These are phyloP conservation scores for Ophion ventricosus DNA, from an alignment of 2,888 invertebrate genomes.

Conservation along the genomic window DNA sequence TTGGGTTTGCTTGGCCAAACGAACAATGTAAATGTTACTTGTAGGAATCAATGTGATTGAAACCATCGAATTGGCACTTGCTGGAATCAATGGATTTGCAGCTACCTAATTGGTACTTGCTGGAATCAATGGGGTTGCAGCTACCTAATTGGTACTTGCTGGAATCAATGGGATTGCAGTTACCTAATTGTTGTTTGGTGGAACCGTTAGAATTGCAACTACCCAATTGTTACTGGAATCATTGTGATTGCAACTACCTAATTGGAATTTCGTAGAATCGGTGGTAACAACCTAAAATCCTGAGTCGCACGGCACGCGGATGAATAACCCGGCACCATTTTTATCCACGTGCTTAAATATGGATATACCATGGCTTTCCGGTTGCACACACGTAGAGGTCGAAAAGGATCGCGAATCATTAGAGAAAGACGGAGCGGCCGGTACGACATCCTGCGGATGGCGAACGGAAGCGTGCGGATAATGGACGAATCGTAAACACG, in stretches of 20 bases:
- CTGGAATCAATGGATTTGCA: not conserved
- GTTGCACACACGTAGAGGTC: constrained; percentile 1
- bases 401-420: constrained; percentile 52
- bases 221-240: not conserved
- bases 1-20: not conserved
- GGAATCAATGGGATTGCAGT: not conserved
- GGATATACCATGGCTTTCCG: not conserved
- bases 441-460: constrained; percentile 56
- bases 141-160: not conserved
- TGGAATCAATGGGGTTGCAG: too few species aligned
- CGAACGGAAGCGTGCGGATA: constrained; percentile 68
- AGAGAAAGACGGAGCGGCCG: constrained; percentile 54
- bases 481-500: constrained; percentile 67
- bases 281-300: not conserved
- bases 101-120: not conserved
- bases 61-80: not conserved
- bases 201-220: not conserved
- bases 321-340: not conserved
- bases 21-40: not conserved
- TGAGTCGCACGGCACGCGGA: too few species aligned
- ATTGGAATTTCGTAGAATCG: not conserved
- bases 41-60: not conserved
- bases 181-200: not conserved
- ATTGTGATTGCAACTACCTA: not conserved
- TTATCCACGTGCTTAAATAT: constrained; percentile 5